Conservation (phyloP, 1,140 invertebrate species). For the Eurytemora carolleeae region DNA sequence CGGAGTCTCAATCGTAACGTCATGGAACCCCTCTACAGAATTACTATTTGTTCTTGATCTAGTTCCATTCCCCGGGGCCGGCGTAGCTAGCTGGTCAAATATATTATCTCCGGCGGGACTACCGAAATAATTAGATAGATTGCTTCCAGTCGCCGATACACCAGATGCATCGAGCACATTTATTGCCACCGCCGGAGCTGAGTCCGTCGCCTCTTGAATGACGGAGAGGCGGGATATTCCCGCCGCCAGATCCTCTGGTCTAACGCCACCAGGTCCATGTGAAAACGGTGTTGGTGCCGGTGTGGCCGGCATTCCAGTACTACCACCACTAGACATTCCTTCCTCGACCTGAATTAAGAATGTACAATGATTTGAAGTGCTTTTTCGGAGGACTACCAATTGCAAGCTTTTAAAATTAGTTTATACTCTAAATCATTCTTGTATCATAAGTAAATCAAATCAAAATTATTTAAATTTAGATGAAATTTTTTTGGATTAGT, state of each 20-base stretch:
- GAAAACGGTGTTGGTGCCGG: conserved; percentile 13
- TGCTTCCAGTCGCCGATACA: neutral
- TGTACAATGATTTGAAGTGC: too few relatives aligned
- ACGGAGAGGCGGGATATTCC: conserved; percentile 11
- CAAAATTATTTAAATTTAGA: too few relatives aligned
- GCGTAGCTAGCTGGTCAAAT: neutral
- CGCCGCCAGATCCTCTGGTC: conserved; percentile 12
- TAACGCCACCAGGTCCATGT: conserved; percentile 8
- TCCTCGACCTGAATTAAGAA: conserved; percentile 5
- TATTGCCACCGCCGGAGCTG: neutral
- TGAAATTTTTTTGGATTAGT: too few relatives aligned
- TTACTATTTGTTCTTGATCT: neutral
- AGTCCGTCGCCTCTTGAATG: conserved; percentile 6
- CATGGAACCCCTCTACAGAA: neutral
- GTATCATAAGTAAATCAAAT: too few relatives aligned
- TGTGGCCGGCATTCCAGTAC: conserved; percentile 12
- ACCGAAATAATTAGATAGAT: neutral
- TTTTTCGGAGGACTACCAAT: too few relatives aligned
- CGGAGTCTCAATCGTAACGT: neutral
- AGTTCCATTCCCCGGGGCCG: neutral
- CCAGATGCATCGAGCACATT: neutral
- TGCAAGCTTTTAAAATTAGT: too few relatives aligned
- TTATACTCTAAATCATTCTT: too few relatives aligned
- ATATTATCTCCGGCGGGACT: neutral
- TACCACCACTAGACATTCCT: conserved; percentile 14